phyloP scores from a whole-genome alignment of 2,113 vertebrate genomes.

The Gymnogyps californianus region DNA sequence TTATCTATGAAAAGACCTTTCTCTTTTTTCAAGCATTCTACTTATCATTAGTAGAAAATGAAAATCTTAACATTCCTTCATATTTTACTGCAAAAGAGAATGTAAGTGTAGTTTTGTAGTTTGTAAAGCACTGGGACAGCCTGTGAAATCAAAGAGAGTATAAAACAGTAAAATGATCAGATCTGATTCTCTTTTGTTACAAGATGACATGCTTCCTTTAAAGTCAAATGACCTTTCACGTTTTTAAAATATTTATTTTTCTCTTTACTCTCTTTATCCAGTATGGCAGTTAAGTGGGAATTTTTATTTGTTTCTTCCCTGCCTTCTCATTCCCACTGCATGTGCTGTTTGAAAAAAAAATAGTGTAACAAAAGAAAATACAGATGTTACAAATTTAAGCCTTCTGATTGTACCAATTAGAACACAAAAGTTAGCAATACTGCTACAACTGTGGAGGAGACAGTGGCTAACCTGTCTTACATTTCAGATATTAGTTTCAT shows the following conservation, averaged over 20 bases:
- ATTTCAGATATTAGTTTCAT: background rate
- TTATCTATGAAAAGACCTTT: background rate
- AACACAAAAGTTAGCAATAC: background rate
- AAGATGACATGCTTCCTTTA: background rate
- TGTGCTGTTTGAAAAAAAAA: background rate
- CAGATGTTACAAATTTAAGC: background rate
- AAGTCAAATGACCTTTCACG: background rate
- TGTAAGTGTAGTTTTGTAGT: background rate
- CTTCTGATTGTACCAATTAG: background rate
- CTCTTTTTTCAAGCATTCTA: background rate
- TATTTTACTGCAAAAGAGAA: background rate
- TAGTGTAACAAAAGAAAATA: background rate
- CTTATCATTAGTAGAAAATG: background rate
- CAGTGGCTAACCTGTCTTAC: background rate
- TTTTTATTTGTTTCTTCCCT: background rate
- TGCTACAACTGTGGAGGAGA: background rate
- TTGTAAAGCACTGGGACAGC: background rate
- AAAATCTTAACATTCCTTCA: background rate
- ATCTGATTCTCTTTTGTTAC: background rate
- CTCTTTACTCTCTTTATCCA: background rate
- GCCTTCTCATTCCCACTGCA: background rate
- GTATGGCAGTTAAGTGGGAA: accelerated
- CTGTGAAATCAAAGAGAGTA: background rate
- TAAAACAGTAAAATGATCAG: background rate
- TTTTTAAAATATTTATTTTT: background rate